Evolutionary conservation across 2,888 invertebrate species (phyloP).

Genomic region (Drosophila cognata): DNA sequence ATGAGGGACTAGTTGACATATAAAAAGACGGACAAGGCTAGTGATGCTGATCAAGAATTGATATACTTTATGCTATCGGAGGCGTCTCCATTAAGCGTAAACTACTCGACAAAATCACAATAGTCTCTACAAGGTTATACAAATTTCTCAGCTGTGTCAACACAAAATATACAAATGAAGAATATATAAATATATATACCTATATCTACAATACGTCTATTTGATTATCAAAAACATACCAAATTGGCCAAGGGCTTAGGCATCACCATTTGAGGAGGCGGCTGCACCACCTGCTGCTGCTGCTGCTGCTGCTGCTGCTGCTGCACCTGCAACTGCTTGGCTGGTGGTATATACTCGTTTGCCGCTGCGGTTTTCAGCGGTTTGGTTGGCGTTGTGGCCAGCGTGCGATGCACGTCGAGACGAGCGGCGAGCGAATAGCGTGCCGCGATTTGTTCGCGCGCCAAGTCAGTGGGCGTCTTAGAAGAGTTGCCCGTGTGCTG

Average conservation of each 20-base stretch:
- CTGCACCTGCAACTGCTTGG: constrained; percentile 30
- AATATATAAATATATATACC: not conserved
- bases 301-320: constrained; percentile 22
- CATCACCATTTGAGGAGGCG: constrained; percentile 17
- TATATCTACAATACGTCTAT: not conserved
- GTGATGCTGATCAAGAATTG: not conserved
- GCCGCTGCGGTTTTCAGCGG: constrained; percentile 36
- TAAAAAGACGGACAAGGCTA: not conserved
- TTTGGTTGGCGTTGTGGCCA: constrained; percentile 32
- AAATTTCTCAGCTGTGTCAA: not conserved
- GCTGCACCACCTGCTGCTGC: constrained; percentile 28
- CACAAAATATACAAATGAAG: not conserved
- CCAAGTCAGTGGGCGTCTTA: constrained; percentile 66
- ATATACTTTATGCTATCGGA: not conserved
- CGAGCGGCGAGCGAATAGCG: constrained; percentile 73
- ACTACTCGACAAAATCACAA: not conserved
- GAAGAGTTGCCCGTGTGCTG: constrained; percentile 30
- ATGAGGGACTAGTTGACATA: not conserved
- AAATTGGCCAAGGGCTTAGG: constrained; percentile 59
- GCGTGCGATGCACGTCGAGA: constrained; percentile 71
- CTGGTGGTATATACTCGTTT: constrained; percentile 47
- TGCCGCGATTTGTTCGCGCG: constrained; percentile 72
- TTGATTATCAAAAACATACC: constrained; percentile 38
- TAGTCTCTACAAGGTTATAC: not conserved
- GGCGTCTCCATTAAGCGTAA: not conserved